These are phyloP conservation scores for Pterostichus niger DNA, from an alignment of 2,888 invertebrate genomes.

Conservation along the genomic window DNA sequence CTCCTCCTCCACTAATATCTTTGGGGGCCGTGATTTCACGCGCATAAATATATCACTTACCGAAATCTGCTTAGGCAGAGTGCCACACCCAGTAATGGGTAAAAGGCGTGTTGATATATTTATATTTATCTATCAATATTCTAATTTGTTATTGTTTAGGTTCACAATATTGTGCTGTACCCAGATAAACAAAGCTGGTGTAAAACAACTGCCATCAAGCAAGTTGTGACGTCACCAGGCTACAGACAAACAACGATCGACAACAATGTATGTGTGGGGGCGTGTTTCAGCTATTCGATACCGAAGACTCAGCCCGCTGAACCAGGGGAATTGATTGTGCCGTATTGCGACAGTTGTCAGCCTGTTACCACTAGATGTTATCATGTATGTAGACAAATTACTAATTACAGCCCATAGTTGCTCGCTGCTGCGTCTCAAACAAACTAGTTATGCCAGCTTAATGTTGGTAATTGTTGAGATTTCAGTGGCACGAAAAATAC, in stretches of 20 bases:
- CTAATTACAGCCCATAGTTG: not conserved
- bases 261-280: slow-evolving; percentile 86
- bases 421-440: too few species aligned
- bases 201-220: slow-evolving; percentile 84
- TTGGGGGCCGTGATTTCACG: too few species aligned
- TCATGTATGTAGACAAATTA: slow-evolving; percentile 77
- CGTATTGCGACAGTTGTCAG: slow-evolving; percentile 86
- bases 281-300: slow-evolving; percentile 86
- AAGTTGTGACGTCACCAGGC: slow-evolving; percentile 83
- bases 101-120: too few species aligned
- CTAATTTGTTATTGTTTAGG: slow-evolving; percentile 75
- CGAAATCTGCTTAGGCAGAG: too few species aligned
- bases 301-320: slow-evolving; percentile 84
- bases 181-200: slow-evolving; percentile 87
- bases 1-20: too few species aligned
- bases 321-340: slow-evolving; percentile 82
- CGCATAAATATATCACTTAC: too few species aligned
- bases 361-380: slow-evolving; percentile 83
- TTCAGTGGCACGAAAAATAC: too few species aligned
- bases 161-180: slow-evolving; percentile 85
- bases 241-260: slow-evolving; percentile 83
- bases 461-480: too few species aligned
- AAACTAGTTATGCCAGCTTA: too few species aligned
- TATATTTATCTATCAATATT: too few species aligned
- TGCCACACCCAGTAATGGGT: too few species aligned